Evolutionary conservation across 1,140 invertebrate species (phyloP).

Genomic region (Glomeris maerens): DNA sequence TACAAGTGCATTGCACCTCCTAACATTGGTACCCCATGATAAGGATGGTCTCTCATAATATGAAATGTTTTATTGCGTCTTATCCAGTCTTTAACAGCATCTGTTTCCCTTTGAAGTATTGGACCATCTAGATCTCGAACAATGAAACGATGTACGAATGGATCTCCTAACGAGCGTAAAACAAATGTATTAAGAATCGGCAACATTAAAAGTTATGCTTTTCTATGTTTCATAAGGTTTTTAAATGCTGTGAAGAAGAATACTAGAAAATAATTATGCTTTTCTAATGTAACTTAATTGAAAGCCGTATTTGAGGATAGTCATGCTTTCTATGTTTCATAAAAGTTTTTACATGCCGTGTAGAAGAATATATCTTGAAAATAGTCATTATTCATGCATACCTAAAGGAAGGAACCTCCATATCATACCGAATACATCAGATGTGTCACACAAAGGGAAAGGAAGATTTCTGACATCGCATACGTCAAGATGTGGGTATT

Average conservation of each 20-base stretch:
- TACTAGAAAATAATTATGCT: too few species aligned
- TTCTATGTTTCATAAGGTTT: too few species aligned
- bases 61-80: slow-evolving; percentile 18
- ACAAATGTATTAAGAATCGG: not conserved
- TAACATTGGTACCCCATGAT: slow-evolving; percentile 5
- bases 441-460: not conserved
- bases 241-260: too few species aligned
- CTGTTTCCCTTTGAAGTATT: slow-evolving; percentile 15
- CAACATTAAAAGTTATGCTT: not conserved
- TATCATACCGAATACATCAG: not conserved
- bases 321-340: too few species aligned
- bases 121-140: slow-evolving; percentile 17
- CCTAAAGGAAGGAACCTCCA: slow-evolving; percentile 1
- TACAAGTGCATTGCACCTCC: not conserved
- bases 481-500: not conserved
- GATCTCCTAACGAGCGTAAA: too few species aligned
- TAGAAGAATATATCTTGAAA: too few species aligned
- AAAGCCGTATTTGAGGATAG: too few species aligned
- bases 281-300: too few species aligned
- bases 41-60: slow-evolving; percentile 23
- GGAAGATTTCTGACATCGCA: not conserved
- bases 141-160: slow-evolving; percentile 15
- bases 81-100: slow-evolving; percentile 23
- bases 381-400: not conserved
- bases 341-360: too few species aligned